A percentile compares a stretch with the other conserved stretches of the same genome.
Conservation (phyloP, 2,888 invertebrate species). For the Diadegma fenestrale region DNA sequence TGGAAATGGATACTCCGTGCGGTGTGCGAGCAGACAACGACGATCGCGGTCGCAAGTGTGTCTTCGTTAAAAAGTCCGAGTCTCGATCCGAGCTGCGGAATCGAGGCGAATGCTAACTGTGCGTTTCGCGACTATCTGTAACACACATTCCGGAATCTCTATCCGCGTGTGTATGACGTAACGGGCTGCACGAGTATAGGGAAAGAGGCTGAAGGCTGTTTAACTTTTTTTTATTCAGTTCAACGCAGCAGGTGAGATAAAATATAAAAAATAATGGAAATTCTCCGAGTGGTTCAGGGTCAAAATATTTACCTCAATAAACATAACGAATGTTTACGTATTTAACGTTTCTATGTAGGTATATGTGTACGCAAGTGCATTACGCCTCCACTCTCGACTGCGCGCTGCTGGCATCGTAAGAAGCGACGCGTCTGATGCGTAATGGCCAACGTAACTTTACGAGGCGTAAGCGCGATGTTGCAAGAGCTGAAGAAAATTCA, state of each 20-base stretch:
- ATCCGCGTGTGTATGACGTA: too few species aligned
- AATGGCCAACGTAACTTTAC: slow-evolving; percentile 73
- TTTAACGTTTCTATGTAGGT: slow-evolving; percentile 1
- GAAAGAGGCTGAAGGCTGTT: too few species aligned
- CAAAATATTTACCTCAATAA: not conserved
- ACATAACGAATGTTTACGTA: not conserved
- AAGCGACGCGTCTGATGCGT: slow-evolving; percentile 71
- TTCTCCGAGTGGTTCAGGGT: not conserved
- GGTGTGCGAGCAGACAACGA: slow-evolving; percentile 25
- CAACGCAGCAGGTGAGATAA: not conserved
- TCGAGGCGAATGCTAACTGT: too few species aligned
- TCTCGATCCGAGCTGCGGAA: too few species aligned
- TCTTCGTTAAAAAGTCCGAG: not conserved
- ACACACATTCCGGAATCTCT: too few species aligned
- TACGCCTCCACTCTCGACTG: slow-evolving; percentile 56
- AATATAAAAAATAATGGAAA: not conserved
- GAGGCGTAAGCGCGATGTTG: slow-evolving; percentile 69
- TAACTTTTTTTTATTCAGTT: too few species aligned
- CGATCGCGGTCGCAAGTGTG: slow-evolving; percentile 50
- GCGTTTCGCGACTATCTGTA: too few species aligned
- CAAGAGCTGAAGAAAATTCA: slow-evolving; percentile 64
- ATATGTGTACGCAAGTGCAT: slow-evolving; percentile 22
- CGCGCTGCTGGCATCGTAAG: slow-evolving; percentile 53
- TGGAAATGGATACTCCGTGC: slow-evolving; percentile 26
- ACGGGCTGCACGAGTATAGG: too few species aligned